Evolutionary conservation across 1,140 invertebrate species (phyloP), one percentile per base, ranked within the genome.

Genomic region (Carcinoscorpius rotundicauda): DNA sequence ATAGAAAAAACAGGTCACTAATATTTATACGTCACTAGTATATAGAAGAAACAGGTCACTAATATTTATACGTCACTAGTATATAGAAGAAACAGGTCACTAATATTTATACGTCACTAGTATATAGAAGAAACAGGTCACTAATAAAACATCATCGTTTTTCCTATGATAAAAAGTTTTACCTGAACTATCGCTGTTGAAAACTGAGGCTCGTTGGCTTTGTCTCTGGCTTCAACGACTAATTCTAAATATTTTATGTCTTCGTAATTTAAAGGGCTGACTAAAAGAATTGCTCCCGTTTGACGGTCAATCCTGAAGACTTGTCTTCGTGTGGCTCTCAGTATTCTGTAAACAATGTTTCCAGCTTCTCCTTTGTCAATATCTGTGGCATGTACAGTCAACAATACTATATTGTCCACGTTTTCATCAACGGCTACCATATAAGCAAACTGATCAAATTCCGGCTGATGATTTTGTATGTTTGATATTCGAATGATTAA

Each of bases 251-350:
- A 79, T 70, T 93, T 88, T 74, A 90, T 89, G 0, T 86, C 87
- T 78, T 98, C 95, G 75, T 94, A 98, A 77, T 98, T 94, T 62
- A 99, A 78, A 0, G 88, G 85, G 73, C 93, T 87, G 74, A 97
- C 97, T 3, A 98, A 89, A 52, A 85, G 86, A 9, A 98, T 87
- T 71, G 88, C 87, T 2, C 93, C 95, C 66, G 88, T 91, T 76
- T 89, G 93, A 66, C 87, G 82, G 76, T 97, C 93, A 72, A 98
- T 88, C 70, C 85, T 87, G 79, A 97, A 97, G 11, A 70, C 71
- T 59, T 66, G 61, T 49, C 49, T 65, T 63, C 65, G 62, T 49
- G 68, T 64, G 3, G 68, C 57, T 64, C 68, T 51, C 9, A 66
- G 63, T 4, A 69, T 69, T 59, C 68, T 62, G 52, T 69, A 69